Conservation (phyloP, 1,140 invertebrate genomes). For the Lucilia sericata region DNA sequence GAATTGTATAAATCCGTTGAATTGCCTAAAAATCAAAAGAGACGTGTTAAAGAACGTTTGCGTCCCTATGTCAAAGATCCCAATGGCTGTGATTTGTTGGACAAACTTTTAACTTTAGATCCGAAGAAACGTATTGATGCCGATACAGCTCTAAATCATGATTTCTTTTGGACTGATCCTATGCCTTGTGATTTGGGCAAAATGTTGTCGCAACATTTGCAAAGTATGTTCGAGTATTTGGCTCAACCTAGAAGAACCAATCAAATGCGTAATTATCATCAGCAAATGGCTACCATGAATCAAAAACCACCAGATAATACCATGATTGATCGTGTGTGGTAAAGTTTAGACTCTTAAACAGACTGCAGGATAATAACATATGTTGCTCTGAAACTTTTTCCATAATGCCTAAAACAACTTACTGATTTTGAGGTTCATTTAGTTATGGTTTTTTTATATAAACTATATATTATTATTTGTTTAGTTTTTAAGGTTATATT, state of each 20-base stretch:
- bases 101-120: constrained; percentile 92
- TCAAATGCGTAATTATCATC: constrained; percentile 80
- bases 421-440: too few relatives aligned
- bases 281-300: constrained; percentile 64
- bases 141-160: constrained; percentile 94
- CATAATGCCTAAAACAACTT: too few relatives aligned
- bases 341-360: constrained; percentile 37
- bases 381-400: too few relatives aligned
- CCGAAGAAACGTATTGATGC: constrained; percentile 91
- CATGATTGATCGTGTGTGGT: constrained; percentile 67
- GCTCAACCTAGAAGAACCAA: constrained; percentile 82
- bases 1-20: constrained; percentile 94
- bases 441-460: too few relatives aligned
- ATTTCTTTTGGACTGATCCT: constrained; percentile 98
- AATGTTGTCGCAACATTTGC: constrained; percentile 93
- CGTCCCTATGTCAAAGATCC: constrained; percentile 94
- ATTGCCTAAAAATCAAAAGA: constrained; percentile 89
- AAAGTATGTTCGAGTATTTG: constrained; percentile 97
- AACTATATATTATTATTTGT: too few relatives aligned
- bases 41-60: constrained; percentile 91
- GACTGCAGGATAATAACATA: too few relatives aligned
- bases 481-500: too few relatives aligned
- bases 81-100: constrained; percentile 92
- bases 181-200: constrained; percentile 92
- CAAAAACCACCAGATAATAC: constrained; percentile 67